Evolutionary conservation across 2,113 vertebrate genomes (phyloP), one percentile per base, ranked within the genome.

Genomic region (Syrrhaptes paradoxus): DNA sequence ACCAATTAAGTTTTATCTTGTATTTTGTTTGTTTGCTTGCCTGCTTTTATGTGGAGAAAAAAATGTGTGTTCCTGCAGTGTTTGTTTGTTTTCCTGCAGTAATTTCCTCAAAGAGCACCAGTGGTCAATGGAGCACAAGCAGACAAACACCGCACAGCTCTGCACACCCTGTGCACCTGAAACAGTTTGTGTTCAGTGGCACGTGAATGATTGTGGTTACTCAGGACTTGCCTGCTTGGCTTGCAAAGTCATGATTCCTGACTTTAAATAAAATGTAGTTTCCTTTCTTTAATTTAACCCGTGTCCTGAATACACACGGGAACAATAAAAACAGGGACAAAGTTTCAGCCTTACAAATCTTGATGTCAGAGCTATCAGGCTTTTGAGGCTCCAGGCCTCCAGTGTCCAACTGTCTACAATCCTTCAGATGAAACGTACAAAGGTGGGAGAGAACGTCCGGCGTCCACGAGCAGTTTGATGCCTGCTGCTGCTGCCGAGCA

Each of bases 391-490:
- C 11, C 17, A 55, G 29, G 21, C 74, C 62, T n/a, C 7, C 21
- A 28, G 28, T 0, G 8, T 17, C 15, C 5, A 41, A 49, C 61
- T 2, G 36, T 12, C 32, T 41, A 34, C 51, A 20, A 3, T 12
- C 34, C 51, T 73, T 15, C 28, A 65, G 61, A 65, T 15, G 29
- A 31, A 72, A 88, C 2, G 0, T 5, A 6, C 0, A 7, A 17
- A 76, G 12, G 55, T 20, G 15, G 8, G 31, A 46, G 12, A 45
- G 24, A 71, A 52, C 22, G 24, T 13, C 10, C 7, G 17, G 28
- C 0, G 2, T 4, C 41, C 1, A 0, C 3, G 8, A 31, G 17
- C 14, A 31, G 38, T 5, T 5, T 45, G 26, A 57, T 13, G 5
- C 17, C 28, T 22, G 31, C 79, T 51, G 25, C 36, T 52, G 26